These are phyloP conservation scores for Pristionchus exspectatus DNA, from an alignment of 2,888 invertebrate genomes.

Conservation along the genomic window DNA sequence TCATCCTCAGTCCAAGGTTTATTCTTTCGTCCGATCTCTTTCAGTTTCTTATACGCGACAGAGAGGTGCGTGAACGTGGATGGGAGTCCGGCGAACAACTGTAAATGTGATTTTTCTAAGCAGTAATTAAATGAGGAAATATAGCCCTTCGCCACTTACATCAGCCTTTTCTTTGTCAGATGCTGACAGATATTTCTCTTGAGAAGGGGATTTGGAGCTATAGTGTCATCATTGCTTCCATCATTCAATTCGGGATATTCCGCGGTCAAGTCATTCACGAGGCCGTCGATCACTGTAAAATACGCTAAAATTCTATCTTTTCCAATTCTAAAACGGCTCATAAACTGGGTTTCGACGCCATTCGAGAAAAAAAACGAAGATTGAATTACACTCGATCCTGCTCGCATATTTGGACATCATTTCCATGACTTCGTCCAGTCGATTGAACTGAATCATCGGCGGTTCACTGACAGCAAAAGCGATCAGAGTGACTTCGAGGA, in stretches of 20 bases:
- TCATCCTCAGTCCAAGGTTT: background rate
- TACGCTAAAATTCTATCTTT: background rate
- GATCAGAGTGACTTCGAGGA: no score
- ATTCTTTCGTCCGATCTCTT: background rate
- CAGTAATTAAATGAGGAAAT: background rate
- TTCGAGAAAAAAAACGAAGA: no score
- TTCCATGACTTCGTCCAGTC: background rate
- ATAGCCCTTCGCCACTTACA: no score
- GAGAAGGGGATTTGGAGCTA: background rate
- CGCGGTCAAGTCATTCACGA: background rate
- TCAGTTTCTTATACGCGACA: background rate
- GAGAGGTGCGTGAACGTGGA: background rate
- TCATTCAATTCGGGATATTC: background rate
- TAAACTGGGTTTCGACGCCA: no score
- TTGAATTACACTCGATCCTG: background rate
- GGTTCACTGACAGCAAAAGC: background rate
- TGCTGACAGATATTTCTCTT: background rate
- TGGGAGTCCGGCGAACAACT: background rate
- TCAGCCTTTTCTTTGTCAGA: background rate
- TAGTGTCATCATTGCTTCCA: background rate
- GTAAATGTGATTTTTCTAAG: background rate
- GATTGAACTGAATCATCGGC: background rate
- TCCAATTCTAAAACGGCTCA: no score
- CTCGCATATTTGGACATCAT: background rate
- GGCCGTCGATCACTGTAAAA: background rate